These are phyloP conservation scores for Euura lappo DNA, from an alignment of 1,140 invertebrate genomes.

Conservation along the genomic window DNA sequence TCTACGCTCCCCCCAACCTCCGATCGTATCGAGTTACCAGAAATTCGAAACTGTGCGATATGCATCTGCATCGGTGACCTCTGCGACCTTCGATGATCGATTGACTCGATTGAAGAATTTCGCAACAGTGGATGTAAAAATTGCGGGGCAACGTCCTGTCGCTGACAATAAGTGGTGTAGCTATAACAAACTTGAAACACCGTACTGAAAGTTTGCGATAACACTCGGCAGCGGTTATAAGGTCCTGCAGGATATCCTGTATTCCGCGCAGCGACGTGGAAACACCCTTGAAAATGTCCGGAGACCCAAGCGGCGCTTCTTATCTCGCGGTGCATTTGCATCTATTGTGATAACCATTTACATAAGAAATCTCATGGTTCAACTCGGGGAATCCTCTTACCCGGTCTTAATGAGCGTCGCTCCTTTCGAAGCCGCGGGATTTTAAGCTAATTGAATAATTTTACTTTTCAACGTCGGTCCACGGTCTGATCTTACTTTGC, in stretches of 20 bases:
- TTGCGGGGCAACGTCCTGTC: not conserved
- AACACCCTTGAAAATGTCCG: not conserved
- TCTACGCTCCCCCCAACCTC: not conserved
- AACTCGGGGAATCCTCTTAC: slow-evolving; percentile 16
- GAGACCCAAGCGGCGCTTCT: not conserved
- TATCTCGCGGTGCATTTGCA: not conserved
- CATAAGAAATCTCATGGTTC: not conserved
- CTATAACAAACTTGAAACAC: not conserved
- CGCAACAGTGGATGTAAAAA: no score
- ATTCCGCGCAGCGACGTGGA: no score
- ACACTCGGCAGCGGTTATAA: not conserved
- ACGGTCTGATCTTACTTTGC: no score
- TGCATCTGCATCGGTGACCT: no score
- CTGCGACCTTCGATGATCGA: no score
- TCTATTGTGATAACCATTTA: slow-evolving; percentile 7
- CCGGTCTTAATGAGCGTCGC: not conserved
- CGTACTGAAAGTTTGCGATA: not conserved
- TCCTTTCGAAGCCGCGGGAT: not conserved
- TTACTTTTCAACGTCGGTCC: not conserved
- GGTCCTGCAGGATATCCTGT: no score
- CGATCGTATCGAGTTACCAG: not conserved
- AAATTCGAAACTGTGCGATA: no score
- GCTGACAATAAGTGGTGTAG: not conserved
- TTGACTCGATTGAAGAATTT: no score
- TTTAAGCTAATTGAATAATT: not conserved